Evolutionary conservation across 2,797 vertebrate species (phyloP), one percentile per base, ranked within the genome.

Genomic region (Acrossocheilus wenchowensis): DNA sequence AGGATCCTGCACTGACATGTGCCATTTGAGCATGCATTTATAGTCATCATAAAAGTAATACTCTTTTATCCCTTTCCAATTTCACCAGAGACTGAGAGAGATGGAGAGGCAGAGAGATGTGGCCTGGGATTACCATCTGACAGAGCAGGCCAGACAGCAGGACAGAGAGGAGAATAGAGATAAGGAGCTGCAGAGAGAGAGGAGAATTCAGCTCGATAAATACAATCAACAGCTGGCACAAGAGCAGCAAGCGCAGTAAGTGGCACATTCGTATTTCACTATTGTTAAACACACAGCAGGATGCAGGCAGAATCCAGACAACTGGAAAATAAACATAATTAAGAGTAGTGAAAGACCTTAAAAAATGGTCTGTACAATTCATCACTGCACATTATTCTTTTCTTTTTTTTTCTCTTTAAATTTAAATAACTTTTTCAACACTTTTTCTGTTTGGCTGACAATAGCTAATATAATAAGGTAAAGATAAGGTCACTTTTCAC

Each of bases 161-260:
- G 91, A 92, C 84, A 90, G 92, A 62, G 89, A 93, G 85, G 91
- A 94, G 80, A 90, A 48, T 52, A 93, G 71, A 85, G 78, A n/a
- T 19, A 90, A 48, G 36, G 89, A 93, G 86, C 72, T 91, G 85
- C 93, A 89, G 77, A 94, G 91, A 86, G 90, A 94, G 86, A 92
- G 12, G 85, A 93, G 93, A 89, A 62, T 89, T 43, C 90, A 94
- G 84, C 87, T 92, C 60, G 93, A 93, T 82, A 86, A 81, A 30
- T 89, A 89, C 91, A 96, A 96, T 89, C 72, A 78, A 91, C 93
- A 94, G 88, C 92, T 96, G 91, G 93, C 94, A 48, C 88, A n/a
- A 88, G 93, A 95, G 89, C 95, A 96, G 91, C 91, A 88, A 60
- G 87, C 86, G 84, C 75, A 94, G 96, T 96, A 86, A 93, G 95